phyloP scores from a whole-genome alignment of 2,113 vertebrate species.

The zebrafish (Danio rerio) region GRCz12tu NC_133176.1:43970501-43971000 shows the following conservation, averaged over 20 bases:
- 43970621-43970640: constrained; percentile 48
- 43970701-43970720: constrained; percentile 56
- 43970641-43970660: constrained; percentile 51
- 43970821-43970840: constrained; percentile 60
- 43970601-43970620: constrained; percentile 32
- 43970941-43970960: constrained; percentile 26
- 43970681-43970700: constrained; percentile 52
- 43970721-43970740: constrained; percentile 50
- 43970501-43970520: constrained; percentile 42
- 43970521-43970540: neutral
- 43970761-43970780: constrained; percentile 54
- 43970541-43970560: no score
- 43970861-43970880: constrained; percentile 42
- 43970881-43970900: constrained; percentile 48
- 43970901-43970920: constrained; percentile 50
- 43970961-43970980: neutral
- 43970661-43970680: constrained; percentile 58
- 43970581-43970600: constrained; percentile 43
- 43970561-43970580: neutral
- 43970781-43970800: constrained; percentile 49
- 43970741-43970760: constrained; percentile 48
- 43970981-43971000: constrained; percentile 2
- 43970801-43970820: constrained; percentile 62
- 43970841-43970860: constrained; percentile 59
- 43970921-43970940: constrained; percentile 27